phyloP scores from a whole-genome alignment of 2,113 vertebrate species.

The Psettodes erumei region DNA sequence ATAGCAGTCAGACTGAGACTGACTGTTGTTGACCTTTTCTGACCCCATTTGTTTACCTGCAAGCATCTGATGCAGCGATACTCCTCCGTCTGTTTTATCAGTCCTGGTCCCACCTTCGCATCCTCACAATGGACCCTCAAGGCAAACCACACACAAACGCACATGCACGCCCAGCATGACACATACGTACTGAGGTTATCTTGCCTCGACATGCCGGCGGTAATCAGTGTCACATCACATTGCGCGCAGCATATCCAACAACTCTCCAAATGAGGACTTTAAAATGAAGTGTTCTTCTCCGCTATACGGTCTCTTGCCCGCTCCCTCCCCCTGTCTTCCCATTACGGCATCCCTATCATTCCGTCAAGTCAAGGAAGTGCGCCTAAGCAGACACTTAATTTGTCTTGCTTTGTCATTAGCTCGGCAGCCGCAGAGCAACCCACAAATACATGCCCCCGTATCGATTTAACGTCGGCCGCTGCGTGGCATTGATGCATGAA shows the following conservation, averaged over 20 bases:
- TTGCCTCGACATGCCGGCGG: slow-evolving; percentile 41
- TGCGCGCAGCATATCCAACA: slow-evolving; percentile 22
- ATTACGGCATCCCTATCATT: slow-evolving; percentile 52
- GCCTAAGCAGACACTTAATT: slow-evolving; percentile 78
- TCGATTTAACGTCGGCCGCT: slow-evolving; percentile 70
- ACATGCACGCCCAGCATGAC: slow-evolving; percentile 18
- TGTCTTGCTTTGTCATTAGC: slow-evolving; percentile 81
- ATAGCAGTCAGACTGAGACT: slow-evolving; percentile 37
- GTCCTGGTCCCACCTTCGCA: slow-evolving; percentile 52
- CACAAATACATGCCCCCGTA: slow-evolving; percentile 60
- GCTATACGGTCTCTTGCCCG: slow-evolving; percentile 9
- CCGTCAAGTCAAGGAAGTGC: slow-evolving; percentile 64
- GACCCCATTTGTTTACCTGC: slow-evolving; percentile 73
- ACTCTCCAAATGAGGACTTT: slow-evolving; percentile 46
- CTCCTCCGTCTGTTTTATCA: slow-evolving; percentile 57
- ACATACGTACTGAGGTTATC: slow-evolving; percentile 53
- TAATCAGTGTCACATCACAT: slow-evolving; percentile 68
- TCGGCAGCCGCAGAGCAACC: slow-evolving; percentile 56
- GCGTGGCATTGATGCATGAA: slow-evolving; percentile 62
- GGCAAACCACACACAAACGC: slow-evolving; percentile 29
- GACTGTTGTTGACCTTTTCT: slow-evolving; percentile 68
- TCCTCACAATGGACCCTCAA: slow-evolving; percentile 37
- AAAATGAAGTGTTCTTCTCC: slow-evolving; percentile 56
- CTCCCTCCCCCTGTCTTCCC: slow-evolving; percentile 36
- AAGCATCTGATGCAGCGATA: slow-evolving; percentile 60